These are phyloP conservation scores for Arrhamphus sclerolepis DNA, from an alignment of 2,797 vertebrate genomes.

Conservation along the genomic window DNA sequence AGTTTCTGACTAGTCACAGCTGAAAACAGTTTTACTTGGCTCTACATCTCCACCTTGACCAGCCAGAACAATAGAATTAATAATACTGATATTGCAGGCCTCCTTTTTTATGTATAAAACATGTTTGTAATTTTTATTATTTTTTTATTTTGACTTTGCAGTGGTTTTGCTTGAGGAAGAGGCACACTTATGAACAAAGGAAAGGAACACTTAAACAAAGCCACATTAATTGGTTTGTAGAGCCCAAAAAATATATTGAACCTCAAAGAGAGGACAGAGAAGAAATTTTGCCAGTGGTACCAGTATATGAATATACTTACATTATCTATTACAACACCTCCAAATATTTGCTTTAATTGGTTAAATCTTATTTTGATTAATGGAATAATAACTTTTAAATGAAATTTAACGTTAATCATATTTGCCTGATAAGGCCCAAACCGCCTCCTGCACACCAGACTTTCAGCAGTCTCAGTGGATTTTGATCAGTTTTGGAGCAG, in stretches of 20 bases:
- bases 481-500: constrained; percentile 48
- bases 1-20: constrained; percentile 4
- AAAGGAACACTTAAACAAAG: too few species aligned
- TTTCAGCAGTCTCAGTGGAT: constrained; percentile 28
- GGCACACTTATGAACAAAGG: too few species aligned
- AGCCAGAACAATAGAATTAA: neutral
- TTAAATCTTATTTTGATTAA: constrained; percentile 12
- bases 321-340: constrained; percentile 4
- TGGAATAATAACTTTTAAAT: neutral
- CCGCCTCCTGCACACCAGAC: constrained; percentile 36
- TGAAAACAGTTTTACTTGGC: constrained; percentile 13
- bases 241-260: too few species aligned
- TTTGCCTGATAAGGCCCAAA: constrained; percentile 30
- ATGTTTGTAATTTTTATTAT: neutral
- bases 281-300: too few species aligned
- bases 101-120: constrained; percentile 3
- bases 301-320: too few species aligned
- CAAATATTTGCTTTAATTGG: constrained; percentile 15
- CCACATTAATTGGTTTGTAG: too few species aligned
- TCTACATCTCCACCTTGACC: constrained; percentile 3
- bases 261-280: too few species aligned
- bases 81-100: neutral
- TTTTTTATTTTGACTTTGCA: neutral
- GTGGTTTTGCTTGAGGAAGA: too few species aligned
- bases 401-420: constrained; percentile 22